Percentiles rank a stretch among this genome's conserved stretches.
Evolutionary conservation across 2,113 vertebrate genomes (phyloP).

Genomic region (Callocephalon fimbriatum): DNA sequence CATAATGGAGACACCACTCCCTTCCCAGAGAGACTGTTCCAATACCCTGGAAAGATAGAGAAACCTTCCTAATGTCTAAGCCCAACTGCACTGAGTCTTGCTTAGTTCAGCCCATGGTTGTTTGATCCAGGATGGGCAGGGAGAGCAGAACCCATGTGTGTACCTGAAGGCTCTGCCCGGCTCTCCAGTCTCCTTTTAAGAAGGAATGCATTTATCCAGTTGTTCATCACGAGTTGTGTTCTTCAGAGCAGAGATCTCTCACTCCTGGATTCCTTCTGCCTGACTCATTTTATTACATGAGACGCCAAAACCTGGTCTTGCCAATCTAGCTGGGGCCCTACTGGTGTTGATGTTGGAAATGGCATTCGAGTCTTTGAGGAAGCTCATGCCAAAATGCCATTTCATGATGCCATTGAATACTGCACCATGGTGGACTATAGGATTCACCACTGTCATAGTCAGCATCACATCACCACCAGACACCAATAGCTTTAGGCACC

Average conservation of each 20-base stretch:
- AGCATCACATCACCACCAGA: neutral
- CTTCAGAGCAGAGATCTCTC: neutral
- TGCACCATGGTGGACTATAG: rapidly evolving
- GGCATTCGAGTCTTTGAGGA: neutral
- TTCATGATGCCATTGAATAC: neutral
- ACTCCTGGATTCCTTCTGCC: neutral
- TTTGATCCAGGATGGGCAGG: neutral
- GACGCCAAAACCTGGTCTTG: neutral
- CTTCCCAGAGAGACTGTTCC: neutral
- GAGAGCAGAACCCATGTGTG: neutral
- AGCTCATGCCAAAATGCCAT: neutral
- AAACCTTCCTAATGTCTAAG: neutral
- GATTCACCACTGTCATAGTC: neutral
- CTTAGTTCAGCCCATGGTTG: neutral
- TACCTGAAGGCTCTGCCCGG: neutral
- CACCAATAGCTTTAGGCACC: neutral
- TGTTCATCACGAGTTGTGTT: neutral
- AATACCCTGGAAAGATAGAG: neutral
- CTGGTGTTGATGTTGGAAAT: neutral
- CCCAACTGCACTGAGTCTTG: neutral
- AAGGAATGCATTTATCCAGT: neutral
- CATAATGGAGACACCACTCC: neutral
- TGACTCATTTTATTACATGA: neutral
- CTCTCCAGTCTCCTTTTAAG: neutral
- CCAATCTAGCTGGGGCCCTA: neutral